Base-by-base conservation (phyloP, 2,888 invertebrate genomes). In the Margaritifera margaritifera region DNA sequence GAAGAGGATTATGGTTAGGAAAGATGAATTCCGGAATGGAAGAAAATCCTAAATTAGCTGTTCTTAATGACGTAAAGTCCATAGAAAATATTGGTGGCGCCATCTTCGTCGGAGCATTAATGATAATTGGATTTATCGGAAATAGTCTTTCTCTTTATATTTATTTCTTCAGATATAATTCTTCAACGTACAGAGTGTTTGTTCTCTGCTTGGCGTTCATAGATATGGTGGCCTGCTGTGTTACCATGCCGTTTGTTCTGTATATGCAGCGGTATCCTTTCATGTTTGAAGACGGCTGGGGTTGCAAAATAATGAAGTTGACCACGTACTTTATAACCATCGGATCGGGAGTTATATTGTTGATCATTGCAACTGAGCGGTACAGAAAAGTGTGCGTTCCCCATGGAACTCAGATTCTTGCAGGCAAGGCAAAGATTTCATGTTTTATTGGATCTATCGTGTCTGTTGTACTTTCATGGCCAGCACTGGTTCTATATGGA, bases 111-210 rank as follows among this genome's bases (percentile, higher is more conserved):
- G 31, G 31, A 5, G 22, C 42, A n/a, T 56, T 63, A n/a, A 63
- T 63, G 63, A 50, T 63, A 31, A 53, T 63, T 56, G 63, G 63
- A 54, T 55, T 63, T 54, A 27, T 63, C 27, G 63, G 63, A 5
- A 63, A 63, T 56, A 63, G 63, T 56, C 54, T 63, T n/a, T 54
- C 55, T 54, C n/a, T 63, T 56, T 54, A 31, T 24, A 56, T 63
- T 6, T 63, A 63, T 25, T 54, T 54, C 4, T 55, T 55, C n/a
- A 63, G 55, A 20, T 63, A 55, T 20, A 63, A 55, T n/a, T 20
- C 63, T 19, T 42, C 55, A 27, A 63, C 63, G n/a, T 55, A 54
- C 8, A 31, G 63, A 24, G 24, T 63, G 54, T 63, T 63, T 56
- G 55, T 63, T 42, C 22, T 63, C 55, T 55, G 55, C 55, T 24